These are phyloP conservation scores for Clytia hemisphaerica DNA, from an alignment of 30 jellyfish, hydroid and myxozoan species.

Conservation along the genomic window DNA sequence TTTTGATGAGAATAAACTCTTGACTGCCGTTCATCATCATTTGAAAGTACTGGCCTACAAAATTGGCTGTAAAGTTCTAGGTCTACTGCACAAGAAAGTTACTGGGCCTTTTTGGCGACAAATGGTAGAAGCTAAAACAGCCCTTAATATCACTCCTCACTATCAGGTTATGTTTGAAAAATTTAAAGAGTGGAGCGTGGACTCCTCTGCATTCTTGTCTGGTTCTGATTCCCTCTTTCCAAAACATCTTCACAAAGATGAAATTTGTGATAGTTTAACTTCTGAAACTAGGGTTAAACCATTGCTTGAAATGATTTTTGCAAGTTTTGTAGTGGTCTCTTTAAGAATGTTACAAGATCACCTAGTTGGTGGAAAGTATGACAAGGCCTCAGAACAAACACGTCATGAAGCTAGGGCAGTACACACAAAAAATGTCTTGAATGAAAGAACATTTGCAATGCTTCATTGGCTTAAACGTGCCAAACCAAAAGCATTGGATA, in stretches of 20 bases:
- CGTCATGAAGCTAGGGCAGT: too few species aligned
- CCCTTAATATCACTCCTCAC: background rate
- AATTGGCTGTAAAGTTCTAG: conserved; percentile 10
- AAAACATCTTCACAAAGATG: conserved; percentile 13
- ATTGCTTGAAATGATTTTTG: conserved; percentile 20
- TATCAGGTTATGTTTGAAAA: conserved; percentile 17
- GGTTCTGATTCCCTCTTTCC: conserved; percentile 9
- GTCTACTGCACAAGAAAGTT: conserved; percentile 31
- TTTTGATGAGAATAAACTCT: background rate
- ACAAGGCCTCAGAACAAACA: too few species aligned
- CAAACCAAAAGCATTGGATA: too few species aligned
- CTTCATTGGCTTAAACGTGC: conserved; percentile 13
- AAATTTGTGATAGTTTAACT: background rate
- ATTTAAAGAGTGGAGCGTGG: conserved; percentile 12
- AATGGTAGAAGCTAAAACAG: conserved; percentile 18
- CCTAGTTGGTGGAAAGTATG: conserved; percentile 21
- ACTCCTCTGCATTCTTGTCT: conserved; percentile 16
- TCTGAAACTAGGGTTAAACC: conserved; percentile 12
- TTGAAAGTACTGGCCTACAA: too few species aligned
- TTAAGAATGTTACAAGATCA: conserved; percentile 38
- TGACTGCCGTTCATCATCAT: conserved; percentile 23
- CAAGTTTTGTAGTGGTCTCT: conserved; percentile 21
- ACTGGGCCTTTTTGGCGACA: too few species aligned
- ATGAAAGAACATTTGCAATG: conserved; percentile 40
- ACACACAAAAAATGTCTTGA: conserved; percentile 13